Evolutionary conservation across 2,113 vertebrate species (phyloP), one percentile per base, ranked within the genome.

Genomic region (Corvus cornix): DNA sequence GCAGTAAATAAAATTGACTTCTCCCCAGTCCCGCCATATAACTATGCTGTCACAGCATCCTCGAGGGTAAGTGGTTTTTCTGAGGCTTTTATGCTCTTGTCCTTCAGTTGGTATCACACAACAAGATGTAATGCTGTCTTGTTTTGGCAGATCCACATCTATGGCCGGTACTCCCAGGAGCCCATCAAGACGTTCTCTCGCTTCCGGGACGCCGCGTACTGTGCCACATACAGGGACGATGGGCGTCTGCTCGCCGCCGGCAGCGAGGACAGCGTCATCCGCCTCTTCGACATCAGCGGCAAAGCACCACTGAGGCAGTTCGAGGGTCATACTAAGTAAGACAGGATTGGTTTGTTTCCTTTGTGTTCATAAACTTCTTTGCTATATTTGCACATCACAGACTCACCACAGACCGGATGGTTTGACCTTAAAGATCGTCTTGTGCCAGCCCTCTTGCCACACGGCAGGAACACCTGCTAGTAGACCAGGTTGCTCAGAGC

Each of bases 41-140:
- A 99, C 95, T 99, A 99, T 75, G 99, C 99, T 9, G 99, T 99
- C 67, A 99, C 99, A 26, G 99, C 99, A 10, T 99, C 99, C 49
- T 99, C 99, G 28, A 98, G 99, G 97, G 99, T 99, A 97, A 97
- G 98, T 96, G 53, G 6, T 20, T 46, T 27, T 30, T 10, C 5
- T 11, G 41, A 33, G 22, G 5, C 10, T 62, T 49, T 46, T 4
- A 0, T 3, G 1, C 28, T 22, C 11, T 8, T 27, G 1, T 9
- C 37, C 11, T 58, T 52, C 31, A 5, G 11, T 3, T 66, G 23
- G 19, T 72, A 2, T 28, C 68, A 0, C 16, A 2, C 20, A 20
- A 14, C 12, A 0, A 1, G 74, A 9, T 11, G 35, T 35, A 55
- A 39, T 0, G 2, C 44, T 5, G 26, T 72, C 39, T 20, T 83